Base-by-base conservation (phyloP, 2,888 invertebrate genomes). In the Morpho deidamia region DNA sequence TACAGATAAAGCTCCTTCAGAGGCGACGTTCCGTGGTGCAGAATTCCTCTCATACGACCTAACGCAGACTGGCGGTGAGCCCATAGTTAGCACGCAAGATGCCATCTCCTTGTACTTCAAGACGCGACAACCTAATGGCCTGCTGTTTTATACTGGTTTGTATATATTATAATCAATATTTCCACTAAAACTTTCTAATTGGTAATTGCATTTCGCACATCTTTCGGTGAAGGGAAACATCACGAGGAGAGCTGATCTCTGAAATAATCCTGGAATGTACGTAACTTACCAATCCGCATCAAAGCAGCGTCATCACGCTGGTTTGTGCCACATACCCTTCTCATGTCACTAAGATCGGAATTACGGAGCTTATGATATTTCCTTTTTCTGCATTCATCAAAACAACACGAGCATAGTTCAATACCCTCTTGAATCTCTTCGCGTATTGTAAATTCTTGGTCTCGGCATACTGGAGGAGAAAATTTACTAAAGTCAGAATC, bases 31-130 rank as follows among this genome's bases (percentile, higher is more conserved):
- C 83, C 93, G 95, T 52, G 98, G 98, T 7, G 93, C 94, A 0
- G 97, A 98, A 89, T 98, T 95, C 89, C 92, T 98, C 53, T 96
- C 95, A 50, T 97, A 97, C 86, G 96, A 97, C 83, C 91, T 97
- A 68, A 95, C 95, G 58, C 94, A 95, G 78, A 94, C 94, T 0
- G 95, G 95, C 4, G 96, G 95, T 0, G 95, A 96, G 73, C 96
- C 96, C 2, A 95, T 97, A 69, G 95, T 96, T 62, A 96, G 96
- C 81, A 95, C 95, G 52, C 96, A 96, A 76, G 98, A 98, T 79
- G 94, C 96, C 60, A 95, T 98, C 65, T 95, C 95, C 7, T 92
- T 98, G 53, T 95, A 95, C 83, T 98, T 98, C 91, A 97, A 97
- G 83, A 98, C 98, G 1, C 91, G 96, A 56, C 96, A 96, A 72